These are phyloP conservation scores for Eriocheir sinensis DNA, from an alignment of 1,140 invertebrate genomes.

Conservation along the genomic window DNA sequence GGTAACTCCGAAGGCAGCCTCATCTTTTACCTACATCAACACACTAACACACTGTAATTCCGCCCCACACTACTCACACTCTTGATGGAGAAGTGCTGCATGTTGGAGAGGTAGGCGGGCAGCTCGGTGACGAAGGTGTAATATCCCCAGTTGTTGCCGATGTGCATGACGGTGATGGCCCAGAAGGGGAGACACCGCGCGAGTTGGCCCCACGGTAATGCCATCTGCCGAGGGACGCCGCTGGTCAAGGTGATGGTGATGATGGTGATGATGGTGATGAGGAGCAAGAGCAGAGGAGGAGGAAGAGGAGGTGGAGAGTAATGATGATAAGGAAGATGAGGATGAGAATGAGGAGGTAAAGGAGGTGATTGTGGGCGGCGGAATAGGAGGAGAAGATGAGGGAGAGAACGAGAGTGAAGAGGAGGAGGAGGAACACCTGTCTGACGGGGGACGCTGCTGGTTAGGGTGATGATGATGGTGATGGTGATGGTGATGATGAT, in stretches of 20 bases:
- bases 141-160: neutral
- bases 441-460: no score
- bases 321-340: neutral
- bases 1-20: no score
- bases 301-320: neutral
- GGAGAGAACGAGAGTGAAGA: no score
- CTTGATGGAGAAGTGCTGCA: conserved; percentile 35
- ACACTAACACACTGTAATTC: no score
- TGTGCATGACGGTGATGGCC: neutral
- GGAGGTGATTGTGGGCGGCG: no score
- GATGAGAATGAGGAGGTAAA: no score
- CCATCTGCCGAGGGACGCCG: neutral
- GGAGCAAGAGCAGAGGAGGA: neutral
- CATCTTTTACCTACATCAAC: no score
- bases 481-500: no score
- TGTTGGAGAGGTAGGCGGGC: conserved; percentile 57
- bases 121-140: conserved; percentile 57
- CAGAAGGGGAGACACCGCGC: neutral
- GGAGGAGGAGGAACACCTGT: no score
- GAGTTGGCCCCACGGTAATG: neutral
- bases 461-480: no score
- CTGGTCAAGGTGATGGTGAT: neutral
- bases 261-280: no score
- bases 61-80: neutral
- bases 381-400: no score